Percentiles rank a stretch among this genome's conserved stretches.
Conservation (phyloP, 2,113 vertebrate genomes). For the crab-eating macaque (Macaca fascicularis) region T2T-MFA8v1.1 NC_088379.1:38473001-38473500, state of each 20-base stretch:
- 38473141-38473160: not conserved
- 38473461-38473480: not conserved
- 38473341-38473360: fast-evolving
- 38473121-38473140: not conserved
- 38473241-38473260: not conserved
- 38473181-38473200: not conserved
- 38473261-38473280: not conserved
- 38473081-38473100: not conserved
- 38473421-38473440: fast-evolving
- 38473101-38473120: not conserved
- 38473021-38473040: not conserved
- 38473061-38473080: not conserved
- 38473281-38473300: not conserved
- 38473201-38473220: fast-evolving
- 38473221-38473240: fast-evolving
- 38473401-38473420: not conserved
- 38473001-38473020: not conserved
- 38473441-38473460: not conserved
- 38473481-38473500: slow-evolving; percentile 53
- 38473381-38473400: not conserved
- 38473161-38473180: not conserved
- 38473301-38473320: slow-evolving; percentile 4
- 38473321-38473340: fast-evolving
- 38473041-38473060: not conserved
- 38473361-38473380: not conserved